A percentile compares a stretch with the other conserved stretches of the same genome.
These are phyloP conservation scores for Characodon lateralis DNA, from an alignment of 2,797 vertebrate species.

Conservation along the genomic window DNA sequence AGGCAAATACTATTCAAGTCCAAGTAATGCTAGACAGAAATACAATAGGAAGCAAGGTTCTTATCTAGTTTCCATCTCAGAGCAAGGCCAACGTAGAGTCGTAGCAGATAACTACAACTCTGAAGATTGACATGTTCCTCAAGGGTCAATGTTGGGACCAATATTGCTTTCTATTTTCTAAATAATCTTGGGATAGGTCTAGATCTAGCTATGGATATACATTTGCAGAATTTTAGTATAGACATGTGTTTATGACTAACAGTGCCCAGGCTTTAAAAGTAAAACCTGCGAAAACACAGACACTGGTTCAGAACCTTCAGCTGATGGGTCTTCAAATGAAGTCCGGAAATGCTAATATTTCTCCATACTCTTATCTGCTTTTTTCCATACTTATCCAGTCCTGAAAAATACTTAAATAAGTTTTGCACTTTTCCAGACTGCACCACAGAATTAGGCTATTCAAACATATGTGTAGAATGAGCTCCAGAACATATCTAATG, in stretches of 20 bases:
- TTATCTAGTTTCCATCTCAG: conserved; percentile 33
- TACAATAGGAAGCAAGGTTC: conserved; percentile 17
- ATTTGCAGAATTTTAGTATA: neutral
- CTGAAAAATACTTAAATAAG: neutral
- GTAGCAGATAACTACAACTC: neutral
- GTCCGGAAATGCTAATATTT: neutral
- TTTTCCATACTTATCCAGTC: neutral
- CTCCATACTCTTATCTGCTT: neutral
- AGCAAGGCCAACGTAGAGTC: neutral
- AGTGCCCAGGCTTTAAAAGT: neutral
- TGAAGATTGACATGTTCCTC: neutral
- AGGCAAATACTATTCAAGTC: conserved; percentile 1
- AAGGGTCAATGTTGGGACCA: neutral
- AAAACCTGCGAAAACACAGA: neutral
- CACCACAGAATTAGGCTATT: neutral
- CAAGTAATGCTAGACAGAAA: conserved; percentile 12
- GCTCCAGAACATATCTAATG: neutral
- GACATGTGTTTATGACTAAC: neutral
- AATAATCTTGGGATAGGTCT: neutral
- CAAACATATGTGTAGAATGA: neutral
- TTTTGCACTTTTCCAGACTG: neutral
- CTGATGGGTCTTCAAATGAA: neutral
- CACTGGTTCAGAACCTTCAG: neutral
- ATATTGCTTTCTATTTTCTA: neutral
- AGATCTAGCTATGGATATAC: neutral